Evolutionary conservation across 2,113 vertebrate species (phyloP), one percentile per base, ranked within the genome.

Genomic region (Chloropsis cyanopogon): DNA sequence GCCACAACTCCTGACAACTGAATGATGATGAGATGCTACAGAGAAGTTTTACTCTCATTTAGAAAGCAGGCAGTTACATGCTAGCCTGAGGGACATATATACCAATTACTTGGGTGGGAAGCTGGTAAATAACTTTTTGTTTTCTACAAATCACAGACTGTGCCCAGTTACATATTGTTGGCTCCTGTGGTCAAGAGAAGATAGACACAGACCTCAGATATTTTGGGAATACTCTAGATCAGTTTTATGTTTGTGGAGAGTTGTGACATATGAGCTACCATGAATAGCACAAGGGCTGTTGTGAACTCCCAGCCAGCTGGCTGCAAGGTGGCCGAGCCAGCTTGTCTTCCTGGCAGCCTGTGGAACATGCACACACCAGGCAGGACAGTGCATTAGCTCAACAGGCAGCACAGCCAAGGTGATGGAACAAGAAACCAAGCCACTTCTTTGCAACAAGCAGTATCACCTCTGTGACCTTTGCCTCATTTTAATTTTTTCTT

Each of bases 241-340:
- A 96, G 82, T 93, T 93, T 94, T 86, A 76, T 83, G 61, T 90
- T 88, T 76, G 53, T 12, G 59, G 60, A 50, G 64, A 86, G 49
- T 61, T 4, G 4, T 92, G 90, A 94, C 92, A 92, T 90, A 95
- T 8, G 56, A 92, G 85, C 79, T 53, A 26, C 41, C 20, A 52
- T 53, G 88, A 93, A 95, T 72, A 93, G 92, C 31, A 31, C 31
- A 12, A 15, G 44, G 71, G 90, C 85, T 94, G 90, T 41, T 64
- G 76, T 10, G 44, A 92, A 95, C 90, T 96, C 90, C 92, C 92
- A 95, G 31, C 82, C 94, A 96, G 94, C 93, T 96, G 95, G 77
- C 56, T 68, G 64, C 86, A 71, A 68, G 76, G 86, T 39, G 69
- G 44, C 66, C 0, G 7, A 95, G 92, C 95, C 93, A 95, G 80